Evolutionary conservation across 2,113 vertebrate species (phyloP), one percentile per base, ranked within the genome.

Genomic region (Phyllopteryx taeniolatus): DNA sequence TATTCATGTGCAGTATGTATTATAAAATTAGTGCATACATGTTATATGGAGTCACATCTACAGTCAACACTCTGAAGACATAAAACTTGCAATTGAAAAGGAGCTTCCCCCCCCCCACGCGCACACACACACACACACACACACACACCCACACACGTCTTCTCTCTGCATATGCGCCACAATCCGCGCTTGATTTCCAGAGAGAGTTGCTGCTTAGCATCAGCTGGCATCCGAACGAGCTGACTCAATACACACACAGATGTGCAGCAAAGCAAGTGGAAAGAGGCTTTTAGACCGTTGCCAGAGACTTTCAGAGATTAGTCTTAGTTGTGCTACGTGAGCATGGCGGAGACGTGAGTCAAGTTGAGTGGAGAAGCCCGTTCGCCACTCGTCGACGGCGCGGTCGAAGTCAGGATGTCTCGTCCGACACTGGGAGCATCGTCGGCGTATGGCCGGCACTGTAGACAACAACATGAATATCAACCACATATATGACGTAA

Each of bases 151-250:
- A 20, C 35, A 43, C 61, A 11, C 17, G 8, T 39, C 20, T 65
- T 6, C 42, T 44, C 39, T 44, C 62, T 14, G 63, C 63, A 46
- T 65, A 44, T 44, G 63, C 42, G 42, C 9, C 35, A n/a, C 61
- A 63, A 63, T 20, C 61, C 35, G 15, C 63, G 63, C 63, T 3
- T 44, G 63, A 65, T 65, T 44, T 65, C 63, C 42, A 27, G 63
- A 22, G 63, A 65, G 63, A 44, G 14, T 65, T 27, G 63, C 63
- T 65, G 63, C 63, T 65, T 46, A 65, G 63, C 63, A 65, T 65
- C 63, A 65, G 63, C 63, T 65, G 63, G 63, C 42, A 46, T 65
- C 42, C 63, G 15, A 65, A 65, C 20, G 39, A 64, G 62, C 62
- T 64, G 62, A 64, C 62, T 64, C 62, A 12, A 22, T 22, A 13